phyloP scores from a whole-genome alignment of 2,888 invertebrate genomes.

The Arctia plantaginis region DNA sequence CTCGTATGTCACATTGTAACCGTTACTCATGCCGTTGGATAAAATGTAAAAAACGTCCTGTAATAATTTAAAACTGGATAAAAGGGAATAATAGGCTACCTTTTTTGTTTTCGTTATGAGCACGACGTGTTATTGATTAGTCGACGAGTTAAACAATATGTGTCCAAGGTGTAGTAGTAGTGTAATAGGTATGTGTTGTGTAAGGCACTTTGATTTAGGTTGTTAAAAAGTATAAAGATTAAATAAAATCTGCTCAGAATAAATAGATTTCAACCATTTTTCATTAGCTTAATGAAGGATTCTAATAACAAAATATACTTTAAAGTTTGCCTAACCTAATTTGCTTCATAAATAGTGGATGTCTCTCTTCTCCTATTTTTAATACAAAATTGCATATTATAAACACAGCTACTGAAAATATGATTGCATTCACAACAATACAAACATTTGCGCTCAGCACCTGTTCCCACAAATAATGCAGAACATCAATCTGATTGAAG shows the following conservation, averaged over 20 bases:
- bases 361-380: not conserved
- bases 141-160: too few relatives aligned
- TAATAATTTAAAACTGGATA: constrained; percentile 1
- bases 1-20: not conserved
- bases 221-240: too few relatives aligned
- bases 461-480: constrained; percentile 39
- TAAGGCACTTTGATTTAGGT: too few relatives aligned
- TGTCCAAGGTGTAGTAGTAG: too few relatives aligned
- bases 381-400: not conserved
- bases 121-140: not conserved
- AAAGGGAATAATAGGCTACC: not conserved
- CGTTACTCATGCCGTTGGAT: not conserved
- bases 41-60: not conserved
- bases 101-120: not conserved
- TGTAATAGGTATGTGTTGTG: constrained; percentile 31
- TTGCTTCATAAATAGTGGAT: not conserved
- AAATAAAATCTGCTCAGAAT: not conserved
- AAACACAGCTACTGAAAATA: not conserved
- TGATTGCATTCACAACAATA: not conserved
- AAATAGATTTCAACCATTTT: not conserved
- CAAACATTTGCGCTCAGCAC: constrained; percentile 14
- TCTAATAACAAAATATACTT: not conserved
- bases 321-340: not conserved
- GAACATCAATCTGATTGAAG: constrained; percentile 49
- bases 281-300: not conserved